Conservation (phyloP, 2,888 invertebrate genomes). For the Plebejus melissa region DNA sequence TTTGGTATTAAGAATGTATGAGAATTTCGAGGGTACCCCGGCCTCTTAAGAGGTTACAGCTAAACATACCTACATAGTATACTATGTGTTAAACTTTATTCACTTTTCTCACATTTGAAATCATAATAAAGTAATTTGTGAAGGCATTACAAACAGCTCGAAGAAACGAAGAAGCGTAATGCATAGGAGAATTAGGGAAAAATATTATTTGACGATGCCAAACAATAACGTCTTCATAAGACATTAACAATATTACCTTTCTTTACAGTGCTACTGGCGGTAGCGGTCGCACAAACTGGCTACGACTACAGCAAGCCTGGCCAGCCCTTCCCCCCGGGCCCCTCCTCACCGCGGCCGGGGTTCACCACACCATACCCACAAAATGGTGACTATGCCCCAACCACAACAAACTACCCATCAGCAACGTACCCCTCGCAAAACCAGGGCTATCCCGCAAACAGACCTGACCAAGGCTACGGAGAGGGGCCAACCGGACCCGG, state of each 20-base stretch:
- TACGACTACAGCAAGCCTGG: conserved; percentile 87
- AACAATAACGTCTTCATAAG: too few relatives aligned
- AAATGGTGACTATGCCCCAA: conserved; percentile 44
- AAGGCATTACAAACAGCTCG: too few relatives aligned
- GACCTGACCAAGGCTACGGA: conserved; percentile 36
- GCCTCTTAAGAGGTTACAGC: too few relatives aligned
- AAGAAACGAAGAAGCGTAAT: too few relatives aligned
- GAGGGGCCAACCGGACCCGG: conserved; percentile 43
- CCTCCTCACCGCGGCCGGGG: conserved; percentile 52
- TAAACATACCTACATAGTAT: too few relatives aligned
- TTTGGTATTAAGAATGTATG: too few relatives aligned
- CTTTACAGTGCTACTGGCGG: conserved; percentile 62
- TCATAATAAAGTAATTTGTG: too few relatives aligned
- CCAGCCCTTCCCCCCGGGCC: conserved; percentile 73
- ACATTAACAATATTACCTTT: conserved; percentile 35
- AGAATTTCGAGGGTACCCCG: too few relatives aligned
- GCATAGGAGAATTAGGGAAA: too few relatives aligned
- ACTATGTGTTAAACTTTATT: too few relatives aligned
- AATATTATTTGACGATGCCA: too few relatives aligned
- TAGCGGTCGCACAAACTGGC: conserved; percentile 80
- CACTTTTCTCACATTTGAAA: too few relatives aligned
- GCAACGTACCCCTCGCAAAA: conserved; percentile 36
- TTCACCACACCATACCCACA: conserved; percentile 49
- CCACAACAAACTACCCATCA: conserved; percentile 53
- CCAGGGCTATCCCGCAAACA: conserved; percentile 42